Conservation (phyloP, 2,888 invertebrate species). For the Macrophya alboannulata region DNA sequence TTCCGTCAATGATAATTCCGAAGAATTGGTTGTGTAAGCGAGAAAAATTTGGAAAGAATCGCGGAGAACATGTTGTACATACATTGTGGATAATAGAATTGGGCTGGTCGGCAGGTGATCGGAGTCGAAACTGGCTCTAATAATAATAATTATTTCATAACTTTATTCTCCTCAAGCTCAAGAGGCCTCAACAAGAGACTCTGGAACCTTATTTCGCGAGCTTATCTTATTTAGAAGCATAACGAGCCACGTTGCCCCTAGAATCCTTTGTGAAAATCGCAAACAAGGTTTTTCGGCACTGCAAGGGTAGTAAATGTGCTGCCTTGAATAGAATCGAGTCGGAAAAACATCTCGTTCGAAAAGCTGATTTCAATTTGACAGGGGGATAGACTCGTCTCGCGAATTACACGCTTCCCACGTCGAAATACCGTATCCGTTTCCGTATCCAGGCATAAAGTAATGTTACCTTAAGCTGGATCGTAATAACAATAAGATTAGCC, state of each 20-base stretch:
- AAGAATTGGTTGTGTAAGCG: not conserved
- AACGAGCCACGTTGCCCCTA: not conserved
- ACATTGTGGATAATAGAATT: conserved; percentile 55
- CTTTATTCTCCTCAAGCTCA: conserved; percentile 48
- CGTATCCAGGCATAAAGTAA: not conserved
- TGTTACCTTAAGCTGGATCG: not conserved
- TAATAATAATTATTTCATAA: conserved; percentile 43
- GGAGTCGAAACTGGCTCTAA: conserved; percentile 52
- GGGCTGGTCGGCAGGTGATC: conserved; percentile 56
- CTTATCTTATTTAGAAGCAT: not conserved
- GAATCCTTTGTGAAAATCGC: not conserved
- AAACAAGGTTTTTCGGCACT: not conserved
- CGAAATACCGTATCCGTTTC: not conserved
- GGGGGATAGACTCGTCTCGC: not conserved
- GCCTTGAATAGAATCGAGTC: not conserved
- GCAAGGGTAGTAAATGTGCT: not conserved
- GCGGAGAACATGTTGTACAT: conserved; percentile 51
- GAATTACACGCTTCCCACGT: not conserved
- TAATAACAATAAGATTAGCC: not conserved
- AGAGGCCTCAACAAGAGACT: conserved; percentile 52
- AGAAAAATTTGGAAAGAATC: conserved; percentile 55
- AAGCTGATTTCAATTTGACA: not conserved
- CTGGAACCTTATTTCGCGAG: conserved; percentile 19
- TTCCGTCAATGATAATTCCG: conserved; percentile 17
- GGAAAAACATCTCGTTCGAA: not conserved